Evolutionary conservation across 2,797 vertebrate species (phyloP), one percentile per base, ranked within the genome.

Genomic region (Xenentodon cancila): DNA sequence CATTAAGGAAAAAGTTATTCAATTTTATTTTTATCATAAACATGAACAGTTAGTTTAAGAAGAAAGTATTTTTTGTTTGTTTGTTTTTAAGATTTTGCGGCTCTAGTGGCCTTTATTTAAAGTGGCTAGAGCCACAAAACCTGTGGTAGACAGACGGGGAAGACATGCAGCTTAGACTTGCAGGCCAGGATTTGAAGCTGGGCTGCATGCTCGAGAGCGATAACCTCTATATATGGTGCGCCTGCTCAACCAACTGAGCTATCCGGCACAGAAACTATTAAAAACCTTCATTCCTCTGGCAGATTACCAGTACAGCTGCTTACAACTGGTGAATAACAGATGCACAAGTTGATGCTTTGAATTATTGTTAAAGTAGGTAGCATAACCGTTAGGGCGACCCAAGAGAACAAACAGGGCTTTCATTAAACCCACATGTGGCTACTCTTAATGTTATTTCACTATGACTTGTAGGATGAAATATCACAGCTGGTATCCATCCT

Each of bases 371-470:
- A 13, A 22, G 37, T 40, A 15, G 37, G 44, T 22, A 27, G n/a
- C 4, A 18, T 17, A 21, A 7, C 21, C 2, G 63, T 62, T 25
- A 49, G 17, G 18, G 27, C 37, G 49, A 53, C 20, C n/a, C 22
- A 46, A 8, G 18, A 43, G 40, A 53, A 50, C 5, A 40, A 68
- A 53, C 45, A 53, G 3, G 7, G 47, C 11, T 27, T 69, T 20
- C n/a, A 32, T 50, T 37, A 1, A 5, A 63, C n/a, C 48, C 66
- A 59, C 25, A 46, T 52, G 56, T 75, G 27, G 4, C 34, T 55
- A 17, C 30, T 51, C 51, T 45, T 45, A 0, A 53, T 76, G 17
- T 50, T 4, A 64, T 77, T 71, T 69, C 59, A 46, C 67, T 68
- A 44, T 78, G 57, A 72, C 53, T 66, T 50, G 60, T 59, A 21